Percentiles rank a stretch among this genome's conserved stretches.
phyloP scores from a whole-genome alignment of 1,140 invertebrate species.

The Bicyclus anynana region DNA sequence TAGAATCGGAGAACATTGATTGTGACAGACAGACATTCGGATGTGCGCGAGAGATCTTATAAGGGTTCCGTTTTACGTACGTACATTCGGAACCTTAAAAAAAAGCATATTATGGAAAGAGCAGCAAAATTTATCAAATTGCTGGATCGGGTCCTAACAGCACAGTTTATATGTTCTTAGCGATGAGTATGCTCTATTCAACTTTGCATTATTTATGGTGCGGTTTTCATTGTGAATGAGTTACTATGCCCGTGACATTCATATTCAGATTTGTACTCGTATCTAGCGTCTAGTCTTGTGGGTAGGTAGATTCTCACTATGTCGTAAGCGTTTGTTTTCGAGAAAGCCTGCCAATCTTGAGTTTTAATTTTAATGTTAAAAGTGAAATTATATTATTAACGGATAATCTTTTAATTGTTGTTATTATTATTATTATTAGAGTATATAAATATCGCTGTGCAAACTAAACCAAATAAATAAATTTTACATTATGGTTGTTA shows the following conservation, averaged over 20 bases:
- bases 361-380: slow-evolving; percentile 25
- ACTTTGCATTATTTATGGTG: too few species aligned
- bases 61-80: too few species aligned
- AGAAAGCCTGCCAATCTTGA: slow-evolving; percentile 48
- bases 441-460: slow-evolving; percentile 46
- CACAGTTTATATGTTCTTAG: too few species aligned
- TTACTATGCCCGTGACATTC: slow-evolving; percentile 19
- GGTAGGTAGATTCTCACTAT: slow-evolving; percentile 67
- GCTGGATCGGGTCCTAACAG: too few species aligned
- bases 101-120: too few species aligned
- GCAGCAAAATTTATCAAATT: too few species aligned
- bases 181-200: too few species aligned
- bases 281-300: slow-evolving; percentile 70
- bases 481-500: slow-evolving; percentile 31
- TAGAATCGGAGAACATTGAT: too few species aligned
- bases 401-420: slow-evolving; percentile 16
- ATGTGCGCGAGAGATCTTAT: too few species aligned
- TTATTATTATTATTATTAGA: slow-evolving; percentile 24
- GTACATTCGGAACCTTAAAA: too few species aligned
- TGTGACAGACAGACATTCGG: too few species aligned
- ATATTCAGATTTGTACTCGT: slow-evolving; percentile 65
- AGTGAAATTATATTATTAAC: slow-evolving; percentile 9
- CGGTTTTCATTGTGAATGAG: too few species aligned
- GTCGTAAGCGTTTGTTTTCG: slow-evolving; percentile 54
- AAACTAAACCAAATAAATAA: slow-evolving; percentile 70